Percentiles rank a stretch among this genome's conserved stretches.
Conservation (phyloP, 2,113 vertebrate species). For the Pelobates fuscus region DNA sequence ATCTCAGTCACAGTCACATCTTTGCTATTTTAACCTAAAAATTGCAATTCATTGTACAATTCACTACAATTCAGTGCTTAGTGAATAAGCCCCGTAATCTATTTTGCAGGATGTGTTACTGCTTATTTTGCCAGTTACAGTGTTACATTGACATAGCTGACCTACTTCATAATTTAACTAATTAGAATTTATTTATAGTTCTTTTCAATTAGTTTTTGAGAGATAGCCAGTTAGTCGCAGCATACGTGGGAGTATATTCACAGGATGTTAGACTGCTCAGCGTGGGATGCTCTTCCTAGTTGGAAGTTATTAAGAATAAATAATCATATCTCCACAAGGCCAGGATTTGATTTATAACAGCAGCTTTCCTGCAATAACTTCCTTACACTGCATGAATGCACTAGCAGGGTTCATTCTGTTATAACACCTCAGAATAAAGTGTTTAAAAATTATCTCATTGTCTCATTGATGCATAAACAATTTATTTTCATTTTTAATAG, state of each 20-base stretch:
- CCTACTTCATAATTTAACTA: background rate
- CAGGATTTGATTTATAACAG: slow-evolving; percentile 12
- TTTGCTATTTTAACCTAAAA: too few relatives aligned
- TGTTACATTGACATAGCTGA: background rate
- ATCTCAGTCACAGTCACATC: too few relatives aligned
- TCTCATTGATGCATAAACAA: too few relatives aligned
- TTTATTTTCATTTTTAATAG: too few relatives aligned
- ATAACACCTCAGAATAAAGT: background rate
- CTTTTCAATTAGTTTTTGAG: background rate
- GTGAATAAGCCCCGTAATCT: too few relatives aligned
- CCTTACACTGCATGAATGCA: slow-evolving; percentile 1
- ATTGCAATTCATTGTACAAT: too few relatives aligned
- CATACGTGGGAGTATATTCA: background rate
- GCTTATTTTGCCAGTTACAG: too few relatives aligned
- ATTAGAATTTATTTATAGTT: background rate
- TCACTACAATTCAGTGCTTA: too few relatives aligned
- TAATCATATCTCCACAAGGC: slow-evolving; percentile 40
- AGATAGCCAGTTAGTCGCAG: background rate
- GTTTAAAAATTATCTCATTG: background rate
- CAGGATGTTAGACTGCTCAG: background rate
- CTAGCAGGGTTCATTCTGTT: background rate
- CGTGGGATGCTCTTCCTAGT: background rate
- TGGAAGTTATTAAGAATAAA: slow-evolving; percentile 25
- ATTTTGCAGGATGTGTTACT: too few relatives aligned
- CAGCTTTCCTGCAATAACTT: background rate